Base-by-base conservation (phyloP, 2,888 invertebrate genomes). In the Noctua fimbriata region DNA sequence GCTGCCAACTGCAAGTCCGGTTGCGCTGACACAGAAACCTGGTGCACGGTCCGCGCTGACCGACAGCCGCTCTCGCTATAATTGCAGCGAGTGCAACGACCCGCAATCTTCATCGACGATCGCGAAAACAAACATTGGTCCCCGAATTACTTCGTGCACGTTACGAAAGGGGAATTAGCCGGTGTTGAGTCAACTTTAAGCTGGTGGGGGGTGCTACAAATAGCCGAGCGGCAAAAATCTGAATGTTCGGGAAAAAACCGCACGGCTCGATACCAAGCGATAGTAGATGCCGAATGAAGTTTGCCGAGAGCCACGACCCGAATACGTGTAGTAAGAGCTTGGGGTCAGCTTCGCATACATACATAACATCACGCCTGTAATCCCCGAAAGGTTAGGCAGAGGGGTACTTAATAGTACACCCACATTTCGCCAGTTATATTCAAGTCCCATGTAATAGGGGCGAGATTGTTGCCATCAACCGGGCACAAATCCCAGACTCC, bases 21-120 rank as follows among this genome's bases (percentile, higher is more conserved):
- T 93, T 91, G 89, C 78, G 83, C 76, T 95, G 95, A 95, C 95
- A 93, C 94, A 95, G 91, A 95, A 95, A 95, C 95, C 95, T 86
- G 91, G 93, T 93, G 93, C 91, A 90, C 93, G 88, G 89, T 70
- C 82, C 88, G 83, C 86, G 72, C 69, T 92, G 92, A 91, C 90
- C 90, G 90, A 91, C 91, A 91, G 88, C 86, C 87, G 90, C 89
- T 89, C 91, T 91, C 91, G 89, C 91, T 89, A 88, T 92, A 93
- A 93, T 93, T 94, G 92, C 92, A 91, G 76, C 72, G 91, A 81
- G 94, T 91, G 91, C 93, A 93, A 90, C 86, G 93, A 94, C 93
- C 94, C 89, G 69, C 89, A 89, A 91, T 90, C 90, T 90, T 86
- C 76, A 83, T 83, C 81, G 86, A 70, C 86, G 82, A 90, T 90